A percentile compares a stretch with the other conserved stretches of the same genome.
These are phyloP conservation scores for zebrafish (Danio rerio) DNA, from an alignment of 2,113 vertebrate genomes.

Conservation along the genomic window DNA sequence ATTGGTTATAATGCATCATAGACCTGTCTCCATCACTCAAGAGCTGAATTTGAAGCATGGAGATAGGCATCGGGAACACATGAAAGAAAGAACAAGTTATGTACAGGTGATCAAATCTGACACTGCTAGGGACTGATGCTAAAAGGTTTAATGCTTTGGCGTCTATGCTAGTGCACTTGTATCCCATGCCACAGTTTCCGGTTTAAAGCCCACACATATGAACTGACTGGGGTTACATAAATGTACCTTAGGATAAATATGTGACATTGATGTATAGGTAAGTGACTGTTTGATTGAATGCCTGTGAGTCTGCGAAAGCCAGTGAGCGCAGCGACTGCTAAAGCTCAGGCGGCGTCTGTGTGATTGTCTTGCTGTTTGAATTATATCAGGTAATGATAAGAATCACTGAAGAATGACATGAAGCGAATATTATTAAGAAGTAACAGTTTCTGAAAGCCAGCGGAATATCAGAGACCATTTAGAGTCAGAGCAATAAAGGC, in stretches of 20 bases:
- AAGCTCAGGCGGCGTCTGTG: slow-evolving; percentile 18
- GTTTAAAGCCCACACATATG: no score
- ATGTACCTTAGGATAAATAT: not conserved
- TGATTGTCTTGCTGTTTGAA: slow-evolving; percentile 37
- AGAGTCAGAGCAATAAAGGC: slow-evolving; percentile 12
- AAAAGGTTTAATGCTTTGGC: no score
- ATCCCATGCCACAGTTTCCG: no score
- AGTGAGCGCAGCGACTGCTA: slow-evolving; percentile 33
- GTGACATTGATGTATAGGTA: not conserved
- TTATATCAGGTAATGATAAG: slow-evolving; percentile 35
- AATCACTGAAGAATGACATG: slow-evolving; percentile 13
- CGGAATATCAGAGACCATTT: not conserved
- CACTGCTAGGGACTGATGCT: no score
- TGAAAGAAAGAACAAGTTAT: no score
- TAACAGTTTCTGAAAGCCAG: slow-evolving; percentile 15
- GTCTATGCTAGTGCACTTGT: no score
- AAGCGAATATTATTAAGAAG: slow-evolving; percentile 6
- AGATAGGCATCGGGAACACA: no score
- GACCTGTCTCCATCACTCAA: no score
- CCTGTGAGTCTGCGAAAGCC: slow-evolving; percentile 42
- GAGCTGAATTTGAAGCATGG: no score
- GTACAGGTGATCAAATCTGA: no score
- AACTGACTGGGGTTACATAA: no score
- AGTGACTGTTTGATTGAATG: not conserved
- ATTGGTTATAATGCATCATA: no score